phyloP scores from a whole-genome alignment of 2,113 vertebrate species.

The Psittacara wagleri region DNA sequence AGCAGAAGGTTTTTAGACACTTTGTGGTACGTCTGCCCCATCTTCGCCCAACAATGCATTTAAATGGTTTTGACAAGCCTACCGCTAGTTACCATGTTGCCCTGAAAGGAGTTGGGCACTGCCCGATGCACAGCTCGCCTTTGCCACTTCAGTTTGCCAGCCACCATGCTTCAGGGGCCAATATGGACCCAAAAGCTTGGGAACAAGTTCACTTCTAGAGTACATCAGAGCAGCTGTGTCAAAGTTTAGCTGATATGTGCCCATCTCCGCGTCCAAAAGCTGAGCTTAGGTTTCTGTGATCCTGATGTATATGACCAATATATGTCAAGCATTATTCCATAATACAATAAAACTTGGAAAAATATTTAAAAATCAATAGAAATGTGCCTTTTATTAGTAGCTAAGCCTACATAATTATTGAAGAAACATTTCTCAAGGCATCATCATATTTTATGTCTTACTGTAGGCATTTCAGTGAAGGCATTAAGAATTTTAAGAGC shows the following conservation, averaged over 20 bases:
- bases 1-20: background rate
- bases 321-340: background rate
- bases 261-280: background rate
- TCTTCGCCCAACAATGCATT: background rate
- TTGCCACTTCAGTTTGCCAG: background rate
- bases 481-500: background rate
- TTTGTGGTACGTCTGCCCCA: background rate
- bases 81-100: accelerated
- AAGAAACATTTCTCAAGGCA: background rate
- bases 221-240: background rate
- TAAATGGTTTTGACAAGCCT: background rate
- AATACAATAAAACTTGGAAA: background rate
- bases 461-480: background rate
- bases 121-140: accelerated
- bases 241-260: background rate
- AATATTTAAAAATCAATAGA: background rate
- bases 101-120: background rate
- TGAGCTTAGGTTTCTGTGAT: background rate
- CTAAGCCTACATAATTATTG: background rate
- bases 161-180: background rate
- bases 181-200: background rate
- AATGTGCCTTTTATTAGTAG: background rate
- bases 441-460: background rate
- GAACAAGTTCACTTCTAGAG: background rate
- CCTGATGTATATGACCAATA: background rate